Conservation (phyloP, 2,888 invertebrate species). For the Lysandra coridon region DNA sequence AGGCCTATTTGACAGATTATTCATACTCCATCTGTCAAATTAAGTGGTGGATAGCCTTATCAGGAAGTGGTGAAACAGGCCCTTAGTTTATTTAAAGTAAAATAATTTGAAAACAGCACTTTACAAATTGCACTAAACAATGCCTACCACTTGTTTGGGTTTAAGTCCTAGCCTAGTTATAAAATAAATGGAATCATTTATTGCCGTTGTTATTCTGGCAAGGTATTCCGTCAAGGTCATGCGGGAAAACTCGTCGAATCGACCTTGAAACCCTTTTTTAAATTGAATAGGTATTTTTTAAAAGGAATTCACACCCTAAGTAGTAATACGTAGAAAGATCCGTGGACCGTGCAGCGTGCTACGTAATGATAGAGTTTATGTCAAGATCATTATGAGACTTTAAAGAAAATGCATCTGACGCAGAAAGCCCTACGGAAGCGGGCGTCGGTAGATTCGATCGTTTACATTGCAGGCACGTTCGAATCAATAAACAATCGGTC, state of each 20-base stretch:
- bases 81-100: too few species aligned
- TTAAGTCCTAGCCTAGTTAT: background rate
- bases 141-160: too few species aligned
- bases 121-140: too few species aligned
- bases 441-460: background rate
- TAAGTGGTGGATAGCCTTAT: too few species aligned
- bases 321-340: background rate
- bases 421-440: conserved; percentile 27
- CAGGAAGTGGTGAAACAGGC: too few species aligned
- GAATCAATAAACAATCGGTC: conserved; percentile 39
- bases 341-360: too few species aligned
- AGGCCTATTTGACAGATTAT: too few species aligned
- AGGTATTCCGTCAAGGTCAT: conserved; percentile 9
- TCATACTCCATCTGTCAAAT: too few species aligned
- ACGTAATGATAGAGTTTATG: background rate
- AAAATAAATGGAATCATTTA: background rate
- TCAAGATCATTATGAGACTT: background rate
- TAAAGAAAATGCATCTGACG: background rate
- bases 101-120: too few species aligned
- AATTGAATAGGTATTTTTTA: background rate
- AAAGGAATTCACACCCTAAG: background rate
- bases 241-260: background rate
- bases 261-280: background rate
- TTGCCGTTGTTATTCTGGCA: background rate
- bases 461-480: conserved; percentile 38